phyloP scores from a whole-genome alignment of 2,888 invertebrate genomes.

The Salpingus planirostris region DNA sequence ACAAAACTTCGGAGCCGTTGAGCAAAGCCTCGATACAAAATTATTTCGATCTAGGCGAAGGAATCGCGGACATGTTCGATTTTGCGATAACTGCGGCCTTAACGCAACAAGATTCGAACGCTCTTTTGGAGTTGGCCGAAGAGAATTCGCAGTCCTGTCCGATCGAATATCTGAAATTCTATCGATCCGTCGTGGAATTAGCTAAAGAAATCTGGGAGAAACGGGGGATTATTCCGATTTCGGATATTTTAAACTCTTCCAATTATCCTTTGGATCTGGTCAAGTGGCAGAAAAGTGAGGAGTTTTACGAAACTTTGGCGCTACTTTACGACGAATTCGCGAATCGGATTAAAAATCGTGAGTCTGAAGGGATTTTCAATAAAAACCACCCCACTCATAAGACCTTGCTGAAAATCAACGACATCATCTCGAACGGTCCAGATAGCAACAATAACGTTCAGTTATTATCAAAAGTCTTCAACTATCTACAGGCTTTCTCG shows the following conservation, averaged over 20 bases:
- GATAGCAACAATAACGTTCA: conserved; percentile 20
- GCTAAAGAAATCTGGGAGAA: conserved; percentile 22
- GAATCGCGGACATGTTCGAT: conserved; percentile 40
- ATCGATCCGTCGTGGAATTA: conserved; percentile 24
- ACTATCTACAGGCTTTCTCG: conserved; percentile 50
- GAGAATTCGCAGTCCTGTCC: conserved; percentile 18
- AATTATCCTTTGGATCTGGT: conserved; percentile 24
- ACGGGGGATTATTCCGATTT: conserved; percentile 21
- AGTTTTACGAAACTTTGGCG: conserved; percentile 37
- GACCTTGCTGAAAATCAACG: conserved; percentile 46
- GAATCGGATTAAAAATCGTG: conserved; percentile 18
- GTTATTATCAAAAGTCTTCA: conserved; percentile 49
- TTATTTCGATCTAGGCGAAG: too few relatives aligned
- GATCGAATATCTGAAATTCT: conserved; percentile 28
- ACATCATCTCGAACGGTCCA: conserved; percentile 36
- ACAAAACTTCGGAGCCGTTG: conserved; percentile 30
- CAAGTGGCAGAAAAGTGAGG: conserved; percentile 21
- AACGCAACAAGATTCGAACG: conserved; percentile 24
- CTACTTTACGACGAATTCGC: conserved; percentile 45
- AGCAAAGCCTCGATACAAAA: conserved; percentile 33
- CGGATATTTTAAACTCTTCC: conserved; percentile 27
- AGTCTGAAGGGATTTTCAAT: conserved; percentile 40
- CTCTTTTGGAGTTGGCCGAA: conserved; percentile 21
- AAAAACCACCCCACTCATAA: conserved; percentile 46
- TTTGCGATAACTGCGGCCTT: conserved; percentile 29